Evolutionary conservation across 2,797 vertebrate genomes (phyloP), one percentile per base, ranked within the genome.

Genomic region (Sebastes oblongus): DNA sequence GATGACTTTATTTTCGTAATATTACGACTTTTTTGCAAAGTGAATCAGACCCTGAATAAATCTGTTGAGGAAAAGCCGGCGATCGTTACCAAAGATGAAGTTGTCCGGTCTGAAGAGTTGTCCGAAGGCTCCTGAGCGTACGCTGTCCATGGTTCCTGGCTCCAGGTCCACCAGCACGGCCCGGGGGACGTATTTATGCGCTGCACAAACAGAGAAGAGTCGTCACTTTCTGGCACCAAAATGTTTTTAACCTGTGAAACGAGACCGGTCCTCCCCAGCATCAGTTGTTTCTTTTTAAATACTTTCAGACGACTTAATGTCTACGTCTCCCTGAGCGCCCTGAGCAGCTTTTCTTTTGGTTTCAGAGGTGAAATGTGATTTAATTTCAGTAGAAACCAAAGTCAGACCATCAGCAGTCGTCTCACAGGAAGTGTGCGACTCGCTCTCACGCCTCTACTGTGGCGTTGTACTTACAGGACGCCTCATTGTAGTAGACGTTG

Each of bases 401-500:
- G 39, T 42, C 46, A 52, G 65, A 30, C 6, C 18, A 16, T 52
- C 70, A 12, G 1, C 25, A 30, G 59, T 25, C 29, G 0, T 20
- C 20, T 11, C 46, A 74, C 12, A 24, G 58, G 36, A 25, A 4
- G 29, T 27, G 65, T 30, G 36, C 0, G 39, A 42, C 39, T 42
- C 39, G 14, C 39, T 42, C 39, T 39, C 36, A 10, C 52, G 39
- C 55, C 24, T 24, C 2, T 20, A 16, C 39, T 42, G 14, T 42
- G 13, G 39, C 16, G 6, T 42, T 42, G 14, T 64, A 96, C 97
- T 97, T 88, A 98, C 98, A 97, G 18, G 97, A 97, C 6, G 97
- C 98, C 94, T 98, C 97, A 83, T 97, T 98, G 85, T 97, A 99
- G 95, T 99, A 98, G 79, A 99, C 97, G 80, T 96, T 98, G 93